Percentiles rank a stretch among this genome's conserved stretches.
Evolutionary conservation across 1,140 invertebrate species (phyloP).

Genomic region (Cyclina sinensis): DNA sequence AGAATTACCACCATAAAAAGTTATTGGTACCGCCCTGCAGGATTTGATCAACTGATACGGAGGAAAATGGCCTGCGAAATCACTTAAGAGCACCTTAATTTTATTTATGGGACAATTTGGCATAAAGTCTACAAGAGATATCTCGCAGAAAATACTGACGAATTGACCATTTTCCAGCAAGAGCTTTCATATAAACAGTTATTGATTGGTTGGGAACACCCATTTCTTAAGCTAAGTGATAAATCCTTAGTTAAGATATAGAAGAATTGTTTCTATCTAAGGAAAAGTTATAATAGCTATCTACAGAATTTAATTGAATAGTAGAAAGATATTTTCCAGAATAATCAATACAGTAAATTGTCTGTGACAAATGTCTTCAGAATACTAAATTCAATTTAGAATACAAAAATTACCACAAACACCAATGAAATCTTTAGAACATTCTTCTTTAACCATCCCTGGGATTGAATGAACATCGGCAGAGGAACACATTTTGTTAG

Average conservation of each 20-base stretch:
- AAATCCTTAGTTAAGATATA: no score
- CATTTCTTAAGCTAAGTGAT: no score
- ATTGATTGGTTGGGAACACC: not conserved
- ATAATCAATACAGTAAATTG: not conserved
- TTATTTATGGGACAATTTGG: constrained; percentile 3
- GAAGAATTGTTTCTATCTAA: not conserved
- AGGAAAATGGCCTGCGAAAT: not conserved
- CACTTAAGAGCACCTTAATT: not conserved
- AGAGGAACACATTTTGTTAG: no score
- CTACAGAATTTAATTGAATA: constrained; percentile 1
- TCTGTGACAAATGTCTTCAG: not conserved
- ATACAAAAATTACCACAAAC: not conserved
- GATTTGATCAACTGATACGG: not conserved
- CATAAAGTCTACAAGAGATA: not conserved
- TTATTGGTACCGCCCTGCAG: not conserved
- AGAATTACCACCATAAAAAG: not conserved
- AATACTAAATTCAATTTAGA: not conserved
- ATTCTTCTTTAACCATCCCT: no score
- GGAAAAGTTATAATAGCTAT: not conserved
- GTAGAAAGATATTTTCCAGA: not conserved
- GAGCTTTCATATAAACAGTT: not conserved
- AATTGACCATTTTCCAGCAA: not conserved
- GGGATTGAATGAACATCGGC: no score
- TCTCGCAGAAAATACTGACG: not conserved
- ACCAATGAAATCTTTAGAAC: no score